Percentiles rank a stretch among this genome's conserved stretches.
These are phyloP conservation scores for Gasteruption jaculator DNA, from an alignment of 2,888 invertebrate genomes.

Conservation along the genomic window DNA sequence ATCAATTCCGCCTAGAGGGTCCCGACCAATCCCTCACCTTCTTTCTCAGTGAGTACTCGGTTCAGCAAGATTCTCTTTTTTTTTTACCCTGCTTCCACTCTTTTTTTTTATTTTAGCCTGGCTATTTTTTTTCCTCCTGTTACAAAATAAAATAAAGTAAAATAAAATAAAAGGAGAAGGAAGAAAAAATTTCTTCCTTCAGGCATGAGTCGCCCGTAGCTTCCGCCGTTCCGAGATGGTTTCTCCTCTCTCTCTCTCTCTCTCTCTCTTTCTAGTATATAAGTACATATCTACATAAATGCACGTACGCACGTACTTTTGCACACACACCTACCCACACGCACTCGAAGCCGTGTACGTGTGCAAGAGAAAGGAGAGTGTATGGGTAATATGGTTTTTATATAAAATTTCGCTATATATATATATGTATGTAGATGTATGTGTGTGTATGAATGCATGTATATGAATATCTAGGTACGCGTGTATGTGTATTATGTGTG, in stretches of 20 bases:
- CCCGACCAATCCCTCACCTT: conserved; percentile 3
- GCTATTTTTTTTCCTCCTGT: conserved; percentile 25
- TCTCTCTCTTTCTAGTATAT: conserved; percentile 24
- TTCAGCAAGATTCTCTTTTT: conserved; percentile 16
- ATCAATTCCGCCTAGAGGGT: conserved; percentile 31
- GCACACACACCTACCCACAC: too few relatives aligned
- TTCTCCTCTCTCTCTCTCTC: background rate
- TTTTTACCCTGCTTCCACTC: conserved; percentile 23
- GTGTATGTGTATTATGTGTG: too few relatives aligned
- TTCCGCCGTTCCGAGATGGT: conserved; percentile 31
- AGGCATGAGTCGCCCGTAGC: conserved; percentile 25
- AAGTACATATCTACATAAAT: conserved; percentile 26
- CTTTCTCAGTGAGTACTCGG: background rate
- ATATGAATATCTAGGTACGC: too few relatives aligned
- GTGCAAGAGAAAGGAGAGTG: too few relatives aligned
- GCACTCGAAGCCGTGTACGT: too few relatives aligned
- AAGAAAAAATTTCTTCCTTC: conserved; percentile 28
- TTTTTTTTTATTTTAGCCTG: conserved; percentile 9
- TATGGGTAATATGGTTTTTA: too few relatives aligned
- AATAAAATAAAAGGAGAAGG: too few relatives aligned
- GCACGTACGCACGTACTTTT: conserved; percentile 20
- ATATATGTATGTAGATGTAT: too few relatives aligned
- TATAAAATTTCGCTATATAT: too few relatives aligned
- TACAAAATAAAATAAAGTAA: too few relatives aligned
- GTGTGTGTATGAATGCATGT: too few relatives aligned